These are phyloP conservation scores for Setipinna tenuifilis DNA, from an alignment of 2,797 vertebrate species.

Conservation along the genomic window DNA sequence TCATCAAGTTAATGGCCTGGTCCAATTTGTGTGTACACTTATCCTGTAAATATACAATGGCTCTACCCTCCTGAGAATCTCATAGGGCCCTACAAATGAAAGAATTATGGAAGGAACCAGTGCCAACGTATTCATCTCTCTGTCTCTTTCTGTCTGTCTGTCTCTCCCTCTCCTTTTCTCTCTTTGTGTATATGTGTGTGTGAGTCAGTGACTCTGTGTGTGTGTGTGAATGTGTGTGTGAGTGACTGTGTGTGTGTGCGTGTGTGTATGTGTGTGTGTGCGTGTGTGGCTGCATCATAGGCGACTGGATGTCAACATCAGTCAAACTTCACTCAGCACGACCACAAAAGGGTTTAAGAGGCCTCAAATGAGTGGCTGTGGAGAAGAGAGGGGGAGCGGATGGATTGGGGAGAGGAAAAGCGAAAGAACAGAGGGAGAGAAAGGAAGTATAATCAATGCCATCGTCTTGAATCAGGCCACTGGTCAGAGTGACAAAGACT, in stretches of 20 bases:
- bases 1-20: not conserved
- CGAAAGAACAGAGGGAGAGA: no score
- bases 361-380: not conserved
- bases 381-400: not conserved
- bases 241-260: not conserved
- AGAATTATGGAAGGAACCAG: not conserved
- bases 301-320: not conserved
- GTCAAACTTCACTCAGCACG: not conserved
- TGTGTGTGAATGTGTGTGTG: not conserved
- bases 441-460: slow-evolving; percentile 5
- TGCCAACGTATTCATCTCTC: not conserved
- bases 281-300: not conserved
- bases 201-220: not conserved
- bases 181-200: not conserved
- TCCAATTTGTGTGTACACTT: not conserved
- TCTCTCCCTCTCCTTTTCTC: no score
- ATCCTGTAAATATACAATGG: not conserved
- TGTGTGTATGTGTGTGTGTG: not conserved
- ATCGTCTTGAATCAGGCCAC: slow-evolving; percentile 16
- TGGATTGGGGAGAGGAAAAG: no score
- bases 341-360: slow-evolving; percentile 3
- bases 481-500: slow-evolving; percentile 15
- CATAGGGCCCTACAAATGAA: not conserved
- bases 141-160: no score
- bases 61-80: not conserved